Evolutionary conservation across 2,888 invertebrate genomes (phyloP), one percentile per base, ranked within the genome.

Genomic region (Hedya salicella): DNA sequence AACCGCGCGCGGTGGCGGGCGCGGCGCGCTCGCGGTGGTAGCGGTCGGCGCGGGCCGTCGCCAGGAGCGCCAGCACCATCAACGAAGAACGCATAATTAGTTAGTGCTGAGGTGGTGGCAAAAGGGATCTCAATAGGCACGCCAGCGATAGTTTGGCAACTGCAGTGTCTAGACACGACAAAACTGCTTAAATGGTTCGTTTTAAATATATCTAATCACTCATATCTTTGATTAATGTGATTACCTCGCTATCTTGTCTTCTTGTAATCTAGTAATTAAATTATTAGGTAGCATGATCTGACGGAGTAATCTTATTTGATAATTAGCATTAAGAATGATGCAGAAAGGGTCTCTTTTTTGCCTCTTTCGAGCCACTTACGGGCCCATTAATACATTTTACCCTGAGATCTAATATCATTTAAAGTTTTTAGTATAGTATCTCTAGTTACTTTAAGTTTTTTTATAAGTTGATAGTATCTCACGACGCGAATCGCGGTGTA

Each of bases 21-120:
- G 71, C 68, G 59, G 46, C 67, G 62, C 68, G 67, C 32, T 63
- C 50, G 62, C 66, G 67, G 62, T 59, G 66, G 50, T 67, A 67
- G 61, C 62, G 67, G 67, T 67, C 67, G 46, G 25, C 54, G 19
- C 16, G 25, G 67, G 67, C 71, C 63, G 60, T 46, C 62, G 54
- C 63, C 65, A 67, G 60, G 62, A 64, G 52, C 69, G 66, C 70
- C 65, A 61, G 54, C 67, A 50, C 63, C 61, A 63, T 61, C 48
- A 59, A 25, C 49, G 39, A 67, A 57, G 61, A 64, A 63, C 54
- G 59, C 30, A 50, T 25, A 50, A 48, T 42, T n/a, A n/a, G 8
- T 2, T 19, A 16, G 6, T 25, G 25, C 25, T 1, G 11, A 6
- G 17, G 3, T 6, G n/a, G 13, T 14, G 13, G 13, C 13, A 21